Base-by-base conservation (phyloP, 2,797 vertebrate genomes). In the Oceanodroma leucorhoa region DNA sequence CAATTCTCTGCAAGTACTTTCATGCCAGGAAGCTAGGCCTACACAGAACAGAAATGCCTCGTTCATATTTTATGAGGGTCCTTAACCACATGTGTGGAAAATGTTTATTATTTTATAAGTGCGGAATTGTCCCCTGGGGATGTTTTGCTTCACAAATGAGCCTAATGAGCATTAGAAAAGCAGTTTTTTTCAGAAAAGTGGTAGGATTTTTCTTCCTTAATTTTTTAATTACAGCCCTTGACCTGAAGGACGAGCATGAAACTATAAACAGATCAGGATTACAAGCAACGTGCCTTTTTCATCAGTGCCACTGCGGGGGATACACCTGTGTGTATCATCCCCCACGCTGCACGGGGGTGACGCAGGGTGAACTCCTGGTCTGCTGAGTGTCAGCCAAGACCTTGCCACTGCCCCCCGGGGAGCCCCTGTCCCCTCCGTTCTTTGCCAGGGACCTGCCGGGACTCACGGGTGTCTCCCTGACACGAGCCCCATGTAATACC, bases 71-170 rank as follows among this genome's bases (percentile, higher is more conserved):
- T 93, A 96, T 96, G 73, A 95, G 73, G 78, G 79, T 87, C 88
- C 85, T 96, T 87, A 93, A 94, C 87, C 88, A 89, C 93, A 96
- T 10, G 16, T 4, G 0, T 93, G 66, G 86, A 93, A 89, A 91
- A 96, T 96, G 89, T 95, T 95, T 96, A 93, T 95, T 96, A 93
- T 95, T 97, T 97, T 86, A 87, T 95, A 92, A 94, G 83, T 32
- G 71, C 2, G 4, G 80, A 97, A 92, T 87, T 75, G 89, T 96
- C 96, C 77, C 86, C 90, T 60, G 90, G 91, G 93, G 94, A 95
- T 95, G 73, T 96, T 97, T 96, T 94, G 79, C 82, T 95, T 66
- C 58, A 60, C 81, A 94, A 83, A 96, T 89, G 94, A 97, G 82
- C 69, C 70, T 96, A 95, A 96, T 94, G 91, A 97, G 95, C 82